Conservation (phyloP, 2,888 invertebrate species). For the Tanypteryx hageni region DNA sequence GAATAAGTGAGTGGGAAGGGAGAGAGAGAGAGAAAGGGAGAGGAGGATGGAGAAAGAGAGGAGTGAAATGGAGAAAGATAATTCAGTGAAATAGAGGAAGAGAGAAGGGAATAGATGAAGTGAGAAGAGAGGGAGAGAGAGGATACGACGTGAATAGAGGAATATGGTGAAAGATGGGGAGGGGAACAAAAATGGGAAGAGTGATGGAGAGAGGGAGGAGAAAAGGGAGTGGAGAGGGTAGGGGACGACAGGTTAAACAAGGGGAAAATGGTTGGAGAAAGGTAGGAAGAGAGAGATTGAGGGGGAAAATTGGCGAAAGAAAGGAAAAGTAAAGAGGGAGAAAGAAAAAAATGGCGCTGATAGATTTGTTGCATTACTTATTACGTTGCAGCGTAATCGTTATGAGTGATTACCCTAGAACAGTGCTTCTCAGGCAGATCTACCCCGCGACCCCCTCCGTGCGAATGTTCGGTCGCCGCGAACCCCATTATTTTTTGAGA, state of each 20-base stretch:
- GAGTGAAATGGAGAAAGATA: no score
- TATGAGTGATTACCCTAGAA: no score
- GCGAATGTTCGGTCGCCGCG: no score
- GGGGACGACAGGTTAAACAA: neutral
- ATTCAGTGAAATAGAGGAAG: no score
- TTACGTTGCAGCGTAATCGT: no score
- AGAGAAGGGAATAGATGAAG: neutral
- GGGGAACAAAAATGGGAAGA: neutral
- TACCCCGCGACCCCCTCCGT: no score
- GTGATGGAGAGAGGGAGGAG: neutral
- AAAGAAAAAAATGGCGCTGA: no score
- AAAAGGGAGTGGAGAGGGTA: neutral
- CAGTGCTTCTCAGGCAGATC: no score
- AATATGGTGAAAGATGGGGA: neutral
- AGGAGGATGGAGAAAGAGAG: no score
- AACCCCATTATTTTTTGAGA: no score
- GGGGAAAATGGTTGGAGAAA: neutral
- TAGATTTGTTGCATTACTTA: no score
- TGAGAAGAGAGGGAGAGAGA: neutral
- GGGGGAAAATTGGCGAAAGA: neutral
- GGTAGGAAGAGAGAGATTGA: neutral
- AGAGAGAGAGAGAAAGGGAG: neutral
- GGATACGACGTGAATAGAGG: neutral
- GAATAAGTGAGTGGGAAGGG: neutral
- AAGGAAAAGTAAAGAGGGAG: no score